Base-by-base conservation (phyloP, 53 echinoderm and acorn worm species). In the Echinarachnius parma region DNA sequence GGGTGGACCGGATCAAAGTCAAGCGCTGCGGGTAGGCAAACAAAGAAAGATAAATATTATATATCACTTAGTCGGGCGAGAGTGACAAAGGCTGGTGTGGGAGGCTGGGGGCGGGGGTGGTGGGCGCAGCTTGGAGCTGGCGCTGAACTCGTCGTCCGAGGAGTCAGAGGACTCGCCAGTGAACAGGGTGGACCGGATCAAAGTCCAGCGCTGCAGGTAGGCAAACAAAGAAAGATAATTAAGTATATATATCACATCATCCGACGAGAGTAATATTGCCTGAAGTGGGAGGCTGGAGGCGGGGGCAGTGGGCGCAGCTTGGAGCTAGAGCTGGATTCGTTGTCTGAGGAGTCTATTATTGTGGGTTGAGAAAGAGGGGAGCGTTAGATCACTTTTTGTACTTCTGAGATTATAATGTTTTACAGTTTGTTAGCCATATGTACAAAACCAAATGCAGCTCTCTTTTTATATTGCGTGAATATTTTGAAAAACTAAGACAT, bases 151-250 rank as follows among this genome's bases (percentile, higher is more conserved):
- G 35, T 93, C 93, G 21, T 93, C 93, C 0, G 93, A 93, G 2
- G 89, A 89, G 59, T 89, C 89, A 0, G 93, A 89, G 45, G 89
- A 89, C 31, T 89, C 89, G 9, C 89, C 93, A 4, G 86, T 89
- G 86, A 93, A 93, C 2, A 89, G 93, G 1, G 93, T 85, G 65
- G 84, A 80, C 47, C 93, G 86, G 64, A 93, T 93, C 86, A 81
- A 59, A 21, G 86, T 75, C 28, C 76, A 61, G 62, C 81, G 64
- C 86, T 86, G 67, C n/a, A 0, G 7, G n/a, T n/a, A n/a, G n/a
- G n/a, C n/a, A n/a, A n/a, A n/a, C n/a, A n/a, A n/a, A n/a, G n/a
- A n/a, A n/a, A n/a, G n/a, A n/a, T n/a, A n/a, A n/a, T n/a, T n/a
- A n/a, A n/a, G n/a, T n/a, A n/a, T n/a, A n/a, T n/a, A n/a, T n/a